Evolutionary conservation across 2,113 vertebrate genomes (phyloP), one percentile per base, ranked within the genome.

Genomic region (Ceyx melanurus): DNA sequence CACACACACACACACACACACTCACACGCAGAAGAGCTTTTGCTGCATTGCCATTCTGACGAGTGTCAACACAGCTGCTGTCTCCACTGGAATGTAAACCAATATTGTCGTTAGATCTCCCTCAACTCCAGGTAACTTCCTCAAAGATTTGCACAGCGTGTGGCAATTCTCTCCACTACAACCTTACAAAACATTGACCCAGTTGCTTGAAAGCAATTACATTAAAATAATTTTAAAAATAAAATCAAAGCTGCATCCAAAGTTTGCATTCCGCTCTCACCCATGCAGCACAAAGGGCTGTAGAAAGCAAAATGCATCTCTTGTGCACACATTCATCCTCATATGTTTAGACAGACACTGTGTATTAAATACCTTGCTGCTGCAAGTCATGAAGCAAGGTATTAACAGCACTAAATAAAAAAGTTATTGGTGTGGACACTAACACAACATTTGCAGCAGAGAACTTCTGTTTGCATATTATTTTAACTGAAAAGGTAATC

Each of bases 81-180:
- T 97, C 96, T 97, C 97, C 46, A 8, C 88, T 97, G 97, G 97
- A 98, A 98, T 98, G 98, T 97, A 97, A 98, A 96, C 97, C 96
- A 97, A 97, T 97, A 97, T 97, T 96, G 96, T 97, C 54, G 92
- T 95, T 96, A 97, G 97, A 97, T 95, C 97, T 97, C 96, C 94
- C 89, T 96, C 96, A 95, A 95, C 76, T 92, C 82, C 89, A 95
- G 73, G 95, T 97, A 97, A 96, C 97, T 97, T 97, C 97, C 96
- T 97, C 93, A 75, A 82, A 96, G 96, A 56, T 82, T 92, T 96
- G 79, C 66, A 86, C 92, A 82, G 95, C 42, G 8, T 75, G 85
- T 29, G 70, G 91, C 92, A 90, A 67, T 72, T 66, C 70, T 65
- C 64, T 62, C 54, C 37, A 3, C 50, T 67, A 62, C 62, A 82